A percentile compares a stretch with the other conserved stretches of the same genome.
Evolutionary conservation across 2,113 vertebrate genomes (phyloP).

Genomic region (Alces alces): DNA sequence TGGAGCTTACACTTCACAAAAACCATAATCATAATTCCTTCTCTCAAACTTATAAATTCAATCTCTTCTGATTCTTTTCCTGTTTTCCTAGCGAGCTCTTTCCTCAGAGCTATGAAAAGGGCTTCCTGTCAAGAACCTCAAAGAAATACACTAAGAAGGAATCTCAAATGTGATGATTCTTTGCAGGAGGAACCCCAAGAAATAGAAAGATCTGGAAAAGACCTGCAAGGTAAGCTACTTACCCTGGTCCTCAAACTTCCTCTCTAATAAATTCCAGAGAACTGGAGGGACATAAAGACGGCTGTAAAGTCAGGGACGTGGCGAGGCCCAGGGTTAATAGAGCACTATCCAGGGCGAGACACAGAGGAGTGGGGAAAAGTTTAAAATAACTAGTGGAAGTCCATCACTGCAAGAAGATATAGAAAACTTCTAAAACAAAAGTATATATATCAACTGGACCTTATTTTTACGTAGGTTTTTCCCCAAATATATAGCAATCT

Average conservation of each 20-base stretch:
- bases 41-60: neutral
- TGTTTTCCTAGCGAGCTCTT: neutral
- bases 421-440: neutral
- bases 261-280: neutral
- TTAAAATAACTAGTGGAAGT: neutral
- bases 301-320: neutral
- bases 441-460: neutral
- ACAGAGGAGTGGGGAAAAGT: neutral
- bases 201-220: neutral
- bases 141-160: neutral
- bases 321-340: neutral
- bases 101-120: neutral
- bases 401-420: neutral
- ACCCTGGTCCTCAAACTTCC: neutral
- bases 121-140: neutral
- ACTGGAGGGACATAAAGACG: neutral
- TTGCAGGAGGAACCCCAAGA: neutral
- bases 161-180: neutral
- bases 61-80: slow-evolving; percentile 8
- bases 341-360: neutral
- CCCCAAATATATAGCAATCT: neutral
- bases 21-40: neutral
- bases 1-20: neutral
- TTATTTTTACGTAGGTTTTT: neutral
- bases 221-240: neutral